Conservation (phyloP, 2,113 vertebrate species). For the Progne subis region DNA sequence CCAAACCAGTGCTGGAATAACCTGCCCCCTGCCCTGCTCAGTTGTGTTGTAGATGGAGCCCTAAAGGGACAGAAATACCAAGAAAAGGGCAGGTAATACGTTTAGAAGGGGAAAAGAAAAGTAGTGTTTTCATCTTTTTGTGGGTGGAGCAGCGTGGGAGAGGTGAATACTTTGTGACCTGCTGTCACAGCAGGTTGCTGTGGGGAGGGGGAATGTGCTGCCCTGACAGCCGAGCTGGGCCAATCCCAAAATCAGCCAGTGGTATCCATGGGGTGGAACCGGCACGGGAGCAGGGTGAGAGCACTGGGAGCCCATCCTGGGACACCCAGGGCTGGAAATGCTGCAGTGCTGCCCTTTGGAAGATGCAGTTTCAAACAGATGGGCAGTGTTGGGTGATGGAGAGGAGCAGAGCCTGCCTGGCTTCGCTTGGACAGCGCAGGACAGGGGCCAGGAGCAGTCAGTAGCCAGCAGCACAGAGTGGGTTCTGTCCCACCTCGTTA, state of each 20-base stretch:
- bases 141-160: not conserved
- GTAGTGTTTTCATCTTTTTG: not conserved
- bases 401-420: not conserved
- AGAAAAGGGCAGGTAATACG: not conserved
- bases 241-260: not conserved
- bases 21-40: not conserved
- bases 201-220: not conserved
- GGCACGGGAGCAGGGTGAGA: not conserved
- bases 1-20: not conserved
- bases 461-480: not conserved
- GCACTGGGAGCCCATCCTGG: not conserved
- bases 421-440: not conserved
- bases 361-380: not conserved
- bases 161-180: not conserved
- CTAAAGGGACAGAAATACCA: not conserved
- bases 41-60: not conserved
- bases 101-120: not conserved
- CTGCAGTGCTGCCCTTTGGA: not conserved
- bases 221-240: not conserved
- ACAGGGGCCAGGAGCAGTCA: not conserved
- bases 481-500: not conserved
- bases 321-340: not conserved
- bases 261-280: accelerated
- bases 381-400: not conserved
- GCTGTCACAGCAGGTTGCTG: not conserved